phyloP scores from a whole-genome alignment of 2,797 vertebrate species.

The Vultur gryphus region DNA sequence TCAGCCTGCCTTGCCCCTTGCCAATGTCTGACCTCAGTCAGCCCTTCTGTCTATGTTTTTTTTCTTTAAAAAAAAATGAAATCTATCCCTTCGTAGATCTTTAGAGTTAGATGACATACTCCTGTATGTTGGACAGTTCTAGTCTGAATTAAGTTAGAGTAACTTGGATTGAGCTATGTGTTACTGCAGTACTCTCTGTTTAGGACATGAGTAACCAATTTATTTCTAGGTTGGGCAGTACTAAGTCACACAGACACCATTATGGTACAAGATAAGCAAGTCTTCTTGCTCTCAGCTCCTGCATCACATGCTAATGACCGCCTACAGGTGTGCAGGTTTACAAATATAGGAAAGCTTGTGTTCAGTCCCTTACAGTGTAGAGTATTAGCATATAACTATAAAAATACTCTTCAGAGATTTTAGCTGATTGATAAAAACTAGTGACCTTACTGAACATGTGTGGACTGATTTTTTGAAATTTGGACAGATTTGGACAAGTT shows the following conservation, averaged over 20 bases:
- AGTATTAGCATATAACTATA: not conserved
- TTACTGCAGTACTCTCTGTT: not conserved
- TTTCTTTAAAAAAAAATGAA: not conserved
- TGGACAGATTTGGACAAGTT: not conserved
- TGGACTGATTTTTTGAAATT: not conserved
- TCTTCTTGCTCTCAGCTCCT: not conserved
- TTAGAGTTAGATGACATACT: not conserved
- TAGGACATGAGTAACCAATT: not conserved
- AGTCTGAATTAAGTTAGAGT: not conserved
- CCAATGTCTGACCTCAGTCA: not conserved
- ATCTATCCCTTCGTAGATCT: not conserved
- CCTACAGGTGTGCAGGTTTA: not conserved
- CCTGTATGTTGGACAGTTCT: not conserved
- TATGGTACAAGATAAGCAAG: not conserved
- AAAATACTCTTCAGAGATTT: not conserved
- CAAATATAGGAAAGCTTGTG: not conserved
- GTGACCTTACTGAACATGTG: not conserved
- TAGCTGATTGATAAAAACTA: not conserved
- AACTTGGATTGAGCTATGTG: not conserved
- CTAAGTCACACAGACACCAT: not conserved
- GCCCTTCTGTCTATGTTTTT: not conserved
- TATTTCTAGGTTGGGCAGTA: not conserved
- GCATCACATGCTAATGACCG: fast-evolving
- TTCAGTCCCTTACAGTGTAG: not conserved
- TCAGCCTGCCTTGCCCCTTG: not conserved